Conservation (phyloP, 2,113 vertebrate species). For the Gymnorhina tibicen region DNA sequence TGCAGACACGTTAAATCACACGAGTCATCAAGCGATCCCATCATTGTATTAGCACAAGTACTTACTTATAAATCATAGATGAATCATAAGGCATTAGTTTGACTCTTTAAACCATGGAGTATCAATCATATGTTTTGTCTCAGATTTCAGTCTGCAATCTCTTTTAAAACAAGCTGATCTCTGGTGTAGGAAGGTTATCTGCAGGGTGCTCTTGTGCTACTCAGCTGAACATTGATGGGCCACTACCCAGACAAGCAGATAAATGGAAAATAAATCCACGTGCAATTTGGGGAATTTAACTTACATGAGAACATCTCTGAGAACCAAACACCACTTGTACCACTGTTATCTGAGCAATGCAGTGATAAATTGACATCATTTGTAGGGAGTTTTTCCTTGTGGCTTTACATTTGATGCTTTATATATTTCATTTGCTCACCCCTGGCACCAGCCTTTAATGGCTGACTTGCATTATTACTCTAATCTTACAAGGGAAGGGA, state of each 20-base stretch:
- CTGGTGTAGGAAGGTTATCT: neutral
- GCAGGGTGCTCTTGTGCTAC: neutral
- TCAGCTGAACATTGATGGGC: neutral
- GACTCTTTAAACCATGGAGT: neutral
- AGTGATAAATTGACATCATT: neutral
- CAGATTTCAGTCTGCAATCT: neutral
- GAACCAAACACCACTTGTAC: neutral
- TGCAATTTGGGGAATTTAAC: neutral
- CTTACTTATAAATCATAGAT: neutral
- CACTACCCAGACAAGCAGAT: neutral
- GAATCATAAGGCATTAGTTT: slow-evolving; percentile 1
- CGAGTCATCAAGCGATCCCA: neutral
- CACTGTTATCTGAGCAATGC: neutral
- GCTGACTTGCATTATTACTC: neutral
- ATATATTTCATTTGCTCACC: neutral
- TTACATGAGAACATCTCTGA: neutral
- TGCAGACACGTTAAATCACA: neutral
- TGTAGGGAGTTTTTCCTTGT: neutral
- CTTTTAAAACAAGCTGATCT: neutral
- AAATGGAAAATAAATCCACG: neutral
- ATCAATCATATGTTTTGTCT: slow-evolving; percentile 25
- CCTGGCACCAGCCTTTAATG: neutral
- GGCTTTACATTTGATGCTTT: neutral
- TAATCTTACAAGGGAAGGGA: neutral
- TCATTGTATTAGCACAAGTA: neutral